Conservation (phyloP, 2,113 vertebrate genomes). For the Sminthopsis crassicaudata region DNA sequence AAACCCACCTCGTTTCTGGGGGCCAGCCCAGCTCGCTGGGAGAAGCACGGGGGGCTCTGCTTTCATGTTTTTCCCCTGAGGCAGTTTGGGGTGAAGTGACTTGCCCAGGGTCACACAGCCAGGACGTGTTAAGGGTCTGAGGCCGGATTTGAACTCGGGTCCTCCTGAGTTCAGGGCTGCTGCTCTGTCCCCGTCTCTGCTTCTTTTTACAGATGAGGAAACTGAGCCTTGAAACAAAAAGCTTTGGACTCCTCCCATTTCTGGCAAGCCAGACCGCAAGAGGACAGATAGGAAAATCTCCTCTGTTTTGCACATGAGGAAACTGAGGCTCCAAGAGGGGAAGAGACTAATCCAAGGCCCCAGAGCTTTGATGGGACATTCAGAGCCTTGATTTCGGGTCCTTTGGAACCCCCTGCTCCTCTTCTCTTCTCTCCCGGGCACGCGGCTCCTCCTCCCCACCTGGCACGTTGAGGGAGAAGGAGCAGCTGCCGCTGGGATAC, state of each 20-base stretch:
- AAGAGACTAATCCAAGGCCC: neutral
- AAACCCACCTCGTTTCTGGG: neutral
- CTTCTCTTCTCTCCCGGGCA: neutral
- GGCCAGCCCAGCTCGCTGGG: neutral
- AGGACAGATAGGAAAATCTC: neutral
- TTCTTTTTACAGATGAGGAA: neutral
- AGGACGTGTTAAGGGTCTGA: too few species aligned
- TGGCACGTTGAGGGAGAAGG: neutral
- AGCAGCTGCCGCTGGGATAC: neutral
- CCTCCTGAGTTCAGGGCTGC: too few species aligned
- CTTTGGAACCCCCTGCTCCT: neutral
- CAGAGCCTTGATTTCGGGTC: neutral
- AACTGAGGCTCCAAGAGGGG: neutral
- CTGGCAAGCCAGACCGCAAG: neutral
- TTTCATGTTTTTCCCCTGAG: too few species aligned
- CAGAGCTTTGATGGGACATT: accelerated
- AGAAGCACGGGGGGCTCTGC: neutral
- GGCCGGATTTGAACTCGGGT: too few species aligned
- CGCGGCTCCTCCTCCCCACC: neutral
- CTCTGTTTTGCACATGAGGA: neutral
- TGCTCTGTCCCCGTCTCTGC: neutral
- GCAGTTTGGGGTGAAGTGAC: too few species aligned
- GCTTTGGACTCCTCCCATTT: neutral
- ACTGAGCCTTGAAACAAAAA: neutral
- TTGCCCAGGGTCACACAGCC: too few species aligned